Evolutionary conservation across 1,140 invertebrate genomes (phyloP).

Genomic region (Drosophila azteca): DNA sequence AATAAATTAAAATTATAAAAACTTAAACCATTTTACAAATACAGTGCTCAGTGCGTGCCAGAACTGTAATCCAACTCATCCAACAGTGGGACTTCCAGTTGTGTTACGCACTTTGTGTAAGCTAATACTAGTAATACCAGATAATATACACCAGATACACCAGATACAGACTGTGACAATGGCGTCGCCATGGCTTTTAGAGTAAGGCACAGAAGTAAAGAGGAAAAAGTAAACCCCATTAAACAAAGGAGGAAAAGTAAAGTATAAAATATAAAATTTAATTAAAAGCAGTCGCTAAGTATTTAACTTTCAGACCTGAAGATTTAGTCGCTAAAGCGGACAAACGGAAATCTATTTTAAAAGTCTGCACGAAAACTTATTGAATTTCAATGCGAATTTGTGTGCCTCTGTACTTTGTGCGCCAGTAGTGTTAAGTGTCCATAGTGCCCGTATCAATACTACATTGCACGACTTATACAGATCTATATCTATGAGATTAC

Average conservation of each 20-base stretch:
- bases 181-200: not conserved
- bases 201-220: conserved; percentile 37
- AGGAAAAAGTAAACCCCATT: not conserved
- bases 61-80: too few relatives aligned
- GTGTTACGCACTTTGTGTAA: conserved; percentile 13
- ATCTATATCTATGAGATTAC: not conserved
- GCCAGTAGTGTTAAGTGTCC: conserved; percentile 14
- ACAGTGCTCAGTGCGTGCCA: too few relatives aligned
- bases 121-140: conserved; percentile 2
- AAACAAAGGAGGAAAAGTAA: too few relatives aligned
- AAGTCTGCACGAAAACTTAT: not conserved
- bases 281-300: too few relatives aligned
- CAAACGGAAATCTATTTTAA: too few relatives aligned
- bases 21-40: conserved; percentile 53
- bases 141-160: conserved; percentile 5
- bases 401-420: conserved; percentile 57
- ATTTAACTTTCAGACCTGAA: too few relatives aligned
- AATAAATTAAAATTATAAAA: conserved; percentile 69
- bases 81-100: too few relatives aligned
- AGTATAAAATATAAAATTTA: too few relatives aligned
- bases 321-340: too few relatives aligned
- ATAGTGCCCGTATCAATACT: conserved; percentile 18
- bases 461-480: conserved; percentile 13
- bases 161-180: conserved; percentile 7
- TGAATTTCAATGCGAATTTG: conserved; percentile 16